phyloP scores from a whole-genome alignment of 2,797 vertebrate genomes.

The Cyprinodon diabolis region DNA sequence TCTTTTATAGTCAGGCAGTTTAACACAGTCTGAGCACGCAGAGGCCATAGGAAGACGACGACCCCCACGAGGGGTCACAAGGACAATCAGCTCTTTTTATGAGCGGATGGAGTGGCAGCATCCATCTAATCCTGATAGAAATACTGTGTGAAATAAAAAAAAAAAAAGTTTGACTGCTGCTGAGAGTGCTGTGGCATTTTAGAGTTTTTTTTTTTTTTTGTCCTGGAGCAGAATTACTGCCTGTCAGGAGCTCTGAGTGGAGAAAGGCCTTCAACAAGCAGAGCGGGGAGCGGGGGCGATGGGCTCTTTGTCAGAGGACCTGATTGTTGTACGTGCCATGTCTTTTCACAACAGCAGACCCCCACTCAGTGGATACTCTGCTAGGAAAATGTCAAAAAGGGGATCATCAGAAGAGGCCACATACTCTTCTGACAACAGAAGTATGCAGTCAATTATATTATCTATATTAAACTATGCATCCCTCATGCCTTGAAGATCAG shows the following conservation, averaged over 20 bases:
- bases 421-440: conserved; percentile 31
- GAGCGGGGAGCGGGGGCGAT: conserved; percentile 13
- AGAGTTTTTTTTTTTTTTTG: conserved; percentile 16
- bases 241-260: conserved; percentile 46
- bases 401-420: conserved; percentile 25
- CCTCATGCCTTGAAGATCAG: conserved; percentile 37
- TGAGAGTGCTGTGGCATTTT: conserved; percentile 25
- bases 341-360: conserved; percentile 17
- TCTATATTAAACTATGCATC: conserved; percentile 27
- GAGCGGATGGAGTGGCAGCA: conserved; percentile 17
- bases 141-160: conserved; percentile 26
- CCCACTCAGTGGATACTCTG: conserved; percentile 16
- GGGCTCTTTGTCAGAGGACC: conserved; percentile 31
- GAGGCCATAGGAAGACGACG: conserved; percentile 44
- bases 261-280: conserved; percentile 32
- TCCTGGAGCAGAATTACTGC: conserved; percentile 57
- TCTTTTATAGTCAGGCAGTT: conserved; percentile 50
- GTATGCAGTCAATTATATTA: conserved; percentile 39
- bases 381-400: conserved; percentile 13
- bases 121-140: conserved; percentile 42
- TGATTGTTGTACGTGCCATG: conserved; percentile 23
- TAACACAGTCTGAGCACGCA: conserved; percentile 37
- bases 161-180: conserved; percentile 17
- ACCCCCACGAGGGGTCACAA: conserved; percentile 47
- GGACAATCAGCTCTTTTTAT: conserved; percentile 50